Percentiles rank a stretch among this genome's conserved stretches.
Conservation (phyloP, 2,113 vertebrate genomes). For the Crotalus viridis region DNA sequence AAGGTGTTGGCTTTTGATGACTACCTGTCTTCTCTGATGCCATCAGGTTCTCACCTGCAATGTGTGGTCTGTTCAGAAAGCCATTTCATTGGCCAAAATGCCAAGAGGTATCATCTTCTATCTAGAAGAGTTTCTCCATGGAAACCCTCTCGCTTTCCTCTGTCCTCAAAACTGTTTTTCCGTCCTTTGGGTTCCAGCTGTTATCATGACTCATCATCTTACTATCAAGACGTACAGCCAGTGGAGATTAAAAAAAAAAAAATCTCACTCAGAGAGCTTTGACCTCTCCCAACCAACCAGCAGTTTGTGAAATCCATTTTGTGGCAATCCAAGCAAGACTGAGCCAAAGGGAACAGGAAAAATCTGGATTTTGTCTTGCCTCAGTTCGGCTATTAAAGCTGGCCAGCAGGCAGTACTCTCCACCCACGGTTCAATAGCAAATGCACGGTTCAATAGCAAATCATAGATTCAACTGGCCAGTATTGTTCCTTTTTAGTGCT, state of each 20-base stretch:
- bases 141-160: background rate
- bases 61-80: background rate
- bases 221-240: background rate
- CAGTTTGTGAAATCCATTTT: background rate
- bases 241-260: background rate
- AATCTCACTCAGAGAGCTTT: background rate
- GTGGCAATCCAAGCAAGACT: background rate
- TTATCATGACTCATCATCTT: background rate
- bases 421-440: background rate
- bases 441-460: background rate
- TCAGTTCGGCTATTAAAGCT: background rate
- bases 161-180: too few relatives aligned
- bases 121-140: fast-evolving
- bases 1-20: slow-evolving; percentile 25
- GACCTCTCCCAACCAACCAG: too few relatives aligned
- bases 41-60: slow-evolving; percentile 37
- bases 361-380: background rate
- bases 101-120: background rate
- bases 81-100: background rate
- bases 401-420: background rate
- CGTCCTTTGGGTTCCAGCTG: background rate
- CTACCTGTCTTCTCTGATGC: slow-evolving; percentile 21
- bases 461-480: too few relatives aligned
- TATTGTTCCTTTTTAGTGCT: background rate
- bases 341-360: background rate